Evolutionary conservation across 2,888 invertebrate genomes (phyloP).

Genomic region (Frankliniella fusca): DNA sequence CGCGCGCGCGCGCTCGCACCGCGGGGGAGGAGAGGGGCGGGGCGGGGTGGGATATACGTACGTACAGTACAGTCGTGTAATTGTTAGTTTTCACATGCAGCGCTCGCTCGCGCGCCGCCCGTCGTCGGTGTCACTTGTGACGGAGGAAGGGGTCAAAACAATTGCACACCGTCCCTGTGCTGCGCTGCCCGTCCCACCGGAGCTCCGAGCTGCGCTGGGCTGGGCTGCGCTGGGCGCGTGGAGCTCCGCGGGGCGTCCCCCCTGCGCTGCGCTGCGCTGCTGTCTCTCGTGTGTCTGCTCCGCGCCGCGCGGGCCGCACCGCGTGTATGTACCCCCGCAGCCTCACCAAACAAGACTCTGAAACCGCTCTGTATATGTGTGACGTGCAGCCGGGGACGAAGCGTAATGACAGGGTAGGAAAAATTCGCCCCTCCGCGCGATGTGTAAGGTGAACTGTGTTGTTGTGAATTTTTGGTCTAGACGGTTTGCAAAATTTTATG

Average conservation of each 20-base stretch:
- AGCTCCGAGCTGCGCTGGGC: not conserved
- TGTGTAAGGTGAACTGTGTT: too few species aligned
- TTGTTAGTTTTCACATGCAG: constrained; percentile 26
- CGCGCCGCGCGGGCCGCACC: too few species aligned
- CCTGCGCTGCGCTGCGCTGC: not conserved
- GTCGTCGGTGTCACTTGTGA: not conserved
- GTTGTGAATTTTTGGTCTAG: too few species aligned
- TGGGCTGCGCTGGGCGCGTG: not conserved
- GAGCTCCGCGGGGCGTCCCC: not conserved
- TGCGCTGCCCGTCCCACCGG: not conserved
- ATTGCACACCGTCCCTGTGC: not conserved
- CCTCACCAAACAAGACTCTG: too few species aligned
- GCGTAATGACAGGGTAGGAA: too few species aligned
- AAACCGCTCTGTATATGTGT: too few species aligned
- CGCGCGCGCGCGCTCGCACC: too few species aligned
- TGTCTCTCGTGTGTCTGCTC: too few species aligned
- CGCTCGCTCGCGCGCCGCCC: not conserved
- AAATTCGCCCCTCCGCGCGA: too few species aligned
- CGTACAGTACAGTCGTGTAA: not conserved
- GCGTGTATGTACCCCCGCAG: too few species aligned
- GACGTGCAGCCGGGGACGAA: too few species aligned
- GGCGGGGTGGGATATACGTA: not conserved
- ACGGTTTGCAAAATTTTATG: too few species aligned
- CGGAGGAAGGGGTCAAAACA: constrained; percentile 13
- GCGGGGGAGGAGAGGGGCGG: not conserved